Conservation (phyloP, 2,797 vertebrate species). For the Mionectes olivaceus region DNA sequence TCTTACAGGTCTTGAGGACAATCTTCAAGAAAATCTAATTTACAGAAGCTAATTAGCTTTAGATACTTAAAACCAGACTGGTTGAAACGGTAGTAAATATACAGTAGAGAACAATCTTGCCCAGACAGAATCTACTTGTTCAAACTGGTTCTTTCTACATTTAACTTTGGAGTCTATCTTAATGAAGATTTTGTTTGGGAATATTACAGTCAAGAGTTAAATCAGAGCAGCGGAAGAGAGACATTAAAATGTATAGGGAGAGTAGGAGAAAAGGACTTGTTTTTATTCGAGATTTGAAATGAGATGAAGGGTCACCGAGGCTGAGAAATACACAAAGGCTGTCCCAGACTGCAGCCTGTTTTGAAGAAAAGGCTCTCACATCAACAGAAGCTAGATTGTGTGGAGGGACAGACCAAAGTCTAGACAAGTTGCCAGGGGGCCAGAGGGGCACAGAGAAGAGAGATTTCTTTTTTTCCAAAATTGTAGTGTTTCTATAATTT, state of each 20-base stretch:
- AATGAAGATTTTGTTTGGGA: slow-evolving; percentile 51
- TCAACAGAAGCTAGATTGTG: slow-evolving; percentile 57
- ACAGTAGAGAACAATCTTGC: slow-evolving; percentile 24
- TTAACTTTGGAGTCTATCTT: slow-evolving; percentile 35
- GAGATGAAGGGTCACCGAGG: slow-evolving; percentile 14
- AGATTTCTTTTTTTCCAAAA: not conserved
- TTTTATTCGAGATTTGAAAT: slow-evolving; percentile 46
- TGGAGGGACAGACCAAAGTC: slow-evolving; percentile 14
- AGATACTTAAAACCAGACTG: slow-evolving; percentile 39
- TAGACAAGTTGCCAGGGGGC: not conserved
- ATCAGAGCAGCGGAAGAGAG: slow-evolving; percentile 29
- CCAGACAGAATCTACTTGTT: slow-evolving; percentile 49
- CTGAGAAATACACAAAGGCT: slow-evolving; percentile 50
- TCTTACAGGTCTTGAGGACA: not conserved
- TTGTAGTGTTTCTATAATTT: not conserved
- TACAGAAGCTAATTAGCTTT: slow-evolving; percentile 26
- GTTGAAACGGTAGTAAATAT: slow-evolving; percentile 14
- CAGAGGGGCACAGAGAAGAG: not conserved
- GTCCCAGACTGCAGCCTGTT: slow-evolving; percentile 16
- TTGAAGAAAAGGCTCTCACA: slow-evolving; percentile 32
- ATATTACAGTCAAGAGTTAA: slow-evolving; percentile 43
- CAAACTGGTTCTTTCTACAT: slow-evolving; percentile 20
- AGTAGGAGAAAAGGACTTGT: not conserved
- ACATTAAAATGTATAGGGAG: slow-evolving; percentile 29
- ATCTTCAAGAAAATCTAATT: slow-evolving; percentile 32